Evolutionary conservation across 2,797 vertebrate species (phyloP).

Genomic region (Malurus splendens): DNA sequence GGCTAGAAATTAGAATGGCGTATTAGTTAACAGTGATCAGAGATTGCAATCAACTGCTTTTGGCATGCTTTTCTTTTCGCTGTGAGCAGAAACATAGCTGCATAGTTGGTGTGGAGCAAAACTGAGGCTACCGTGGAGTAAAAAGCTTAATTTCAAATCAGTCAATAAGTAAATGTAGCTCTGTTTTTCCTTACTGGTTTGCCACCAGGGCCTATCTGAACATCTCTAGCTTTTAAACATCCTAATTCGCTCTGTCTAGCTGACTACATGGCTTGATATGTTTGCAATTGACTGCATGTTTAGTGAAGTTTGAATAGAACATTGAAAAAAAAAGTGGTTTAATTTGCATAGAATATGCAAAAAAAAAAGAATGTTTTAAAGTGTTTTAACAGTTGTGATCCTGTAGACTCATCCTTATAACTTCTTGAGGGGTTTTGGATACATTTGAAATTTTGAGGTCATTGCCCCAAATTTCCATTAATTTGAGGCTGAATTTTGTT

Average conservation of each 20-base stretch:
- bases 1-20: neutral
- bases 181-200: neutral
- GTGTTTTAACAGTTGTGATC: neutral
- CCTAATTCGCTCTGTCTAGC: neutral
- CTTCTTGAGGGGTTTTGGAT: neutral
- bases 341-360: neutral
- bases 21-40: neutral
- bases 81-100: neutral
- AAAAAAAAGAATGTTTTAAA: neutral
- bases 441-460: neutral
- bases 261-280: neutral
- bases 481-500: neutral
- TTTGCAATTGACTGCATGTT: neutral
- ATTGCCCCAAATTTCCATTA: neutral
- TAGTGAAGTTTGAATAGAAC: neutral
- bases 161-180: neutral
- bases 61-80: neutral
- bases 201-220: neutral
- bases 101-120: neutral
- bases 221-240: neutral
- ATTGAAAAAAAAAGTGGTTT: neutral
- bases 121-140: neutral
- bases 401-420: neutral
- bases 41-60: neutral
- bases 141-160: neutral